These are phyloP conservation scores for Nyctibius bracteatus DNA, from an alignment of 2,113 vertebrate species.

Conservation along the genomic window DNA sequence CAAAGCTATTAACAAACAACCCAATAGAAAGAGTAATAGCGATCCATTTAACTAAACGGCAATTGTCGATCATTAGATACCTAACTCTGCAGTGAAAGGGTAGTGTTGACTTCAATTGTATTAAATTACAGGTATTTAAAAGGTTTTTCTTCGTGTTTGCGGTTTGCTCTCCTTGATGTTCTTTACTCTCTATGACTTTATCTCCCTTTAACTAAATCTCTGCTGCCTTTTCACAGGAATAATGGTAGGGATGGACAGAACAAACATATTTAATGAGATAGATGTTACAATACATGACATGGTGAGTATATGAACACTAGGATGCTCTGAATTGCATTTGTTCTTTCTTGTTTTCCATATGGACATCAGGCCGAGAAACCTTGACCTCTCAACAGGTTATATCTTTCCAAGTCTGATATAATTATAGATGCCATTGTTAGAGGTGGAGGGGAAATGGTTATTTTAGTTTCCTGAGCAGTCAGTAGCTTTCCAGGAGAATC, in stretches of 20 bases:
- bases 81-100: background rate
- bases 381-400: background rate
- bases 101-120: background rate
- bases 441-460: background rate
- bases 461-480: background rate
- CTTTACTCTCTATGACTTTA: background rate
- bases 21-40: background rate
- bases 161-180: background rate
- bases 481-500: background rate
- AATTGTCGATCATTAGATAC: background rate
- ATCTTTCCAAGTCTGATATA: background rate
- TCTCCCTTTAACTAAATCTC: background rate
- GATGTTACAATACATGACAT: background rate
- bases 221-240: background rate
- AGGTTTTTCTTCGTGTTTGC: background rate
- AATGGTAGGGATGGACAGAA: background rate
- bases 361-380: background rate
- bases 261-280: background rate
- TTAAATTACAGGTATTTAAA: background rate
- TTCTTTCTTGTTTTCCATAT: background rate
- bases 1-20: background rate
- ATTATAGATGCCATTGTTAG: background rate
- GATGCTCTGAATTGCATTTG: background rate
- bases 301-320: background rate
- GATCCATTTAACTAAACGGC: background rate